These are phyloP conservation scores for Acanthurus lineatus DNA, from an alignment of 2,797 vertebrate species.

Conservation along the genomic window DNA sequence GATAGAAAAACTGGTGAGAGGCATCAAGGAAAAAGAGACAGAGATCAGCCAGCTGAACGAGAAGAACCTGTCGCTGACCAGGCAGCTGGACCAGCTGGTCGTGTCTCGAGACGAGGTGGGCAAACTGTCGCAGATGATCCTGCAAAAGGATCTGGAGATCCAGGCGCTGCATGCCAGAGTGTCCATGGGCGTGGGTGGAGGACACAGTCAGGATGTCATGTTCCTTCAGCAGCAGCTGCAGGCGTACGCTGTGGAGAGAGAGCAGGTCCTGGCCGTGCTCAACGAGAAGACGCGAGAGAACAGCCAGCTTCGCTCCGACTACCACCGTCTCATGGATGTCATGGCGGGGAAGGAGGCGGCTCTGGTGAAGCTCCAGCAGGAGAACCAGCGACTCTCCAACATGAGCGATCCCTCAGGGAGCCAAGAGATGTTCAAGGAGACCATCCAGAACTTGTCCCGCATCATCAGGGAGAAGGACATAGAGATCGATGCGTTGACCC, in stretches of 20 bases:
- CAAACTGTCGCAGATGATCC: constrained; percentile 93
- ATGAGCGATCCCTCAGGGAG: constrained; percentile 90
- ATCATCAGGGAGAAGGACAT: constrained; percentile 99
- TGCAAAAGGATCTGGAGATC: constrained; percentile 97
- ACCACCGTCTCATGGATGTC: constrained; percentile 94
- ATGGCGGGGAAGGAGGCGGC: constrained; percentile 94
- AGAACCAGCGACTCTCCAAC: constrained; percentile 90
- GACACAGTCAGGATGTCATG: constrained; percentile 89
- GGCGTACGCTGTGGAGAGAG: constrained; percentile 91
- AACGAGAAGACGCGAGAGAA: constrained; percentile 97
- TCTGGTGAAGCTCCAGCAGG: constrained; percentile 92
- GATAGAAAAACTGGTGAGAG: constrained; percentile 91
- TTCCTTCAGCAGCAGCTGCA: constrained; percentile 96
- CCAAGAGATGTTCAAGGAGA: constrained; percentile 98
- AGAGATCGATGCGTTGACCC: constrained; percentile 96
- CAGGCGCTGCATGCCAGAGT: constrained; percentile 92
- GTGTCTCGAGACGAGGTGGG: constrained; percentile 92
- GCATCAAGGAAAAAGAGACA: constrained; percentile 96
- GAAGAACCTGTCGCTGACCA: constrained; percentile 92
- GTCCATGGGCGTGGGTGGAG: constrained; percentile 77
- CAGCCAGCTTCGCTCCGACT: constrained; percentile 94
- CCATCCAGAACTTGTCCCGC: constrained; percentile 97
- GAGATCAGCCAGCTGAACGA: constrained; percentile 96
- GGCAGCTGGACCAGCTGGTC: constrained; percentile 92
- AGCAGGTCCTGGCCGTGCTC: constrained; percentile 93